Base-by-base conservation (phyloP, 2,113 vertebrate genomes). In the Micronisus gabar region DNA sequence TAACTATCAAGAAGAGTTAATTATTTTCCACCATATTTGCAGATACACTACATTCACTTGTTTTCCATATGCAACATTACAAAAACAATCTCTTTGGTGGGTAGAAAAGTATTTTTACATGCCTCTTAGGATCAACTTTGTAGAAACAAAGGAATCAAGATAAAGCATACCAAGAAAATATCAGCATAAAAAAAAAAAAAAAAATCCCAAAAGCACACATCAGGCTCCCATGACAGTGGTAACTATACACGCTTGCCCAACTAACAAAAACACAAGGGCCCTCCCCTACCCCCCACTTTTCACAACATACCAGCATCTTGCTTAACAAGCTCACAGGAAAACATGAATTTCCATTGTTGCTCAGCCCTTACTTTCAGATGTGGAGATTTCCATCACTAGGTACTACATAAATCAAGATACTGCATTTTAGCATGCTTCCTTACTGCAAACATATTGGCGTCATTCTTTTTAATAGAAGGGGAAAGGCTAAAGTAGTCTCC, bases 71-170 rank as follows among this genome's bases (percentile, higher is more conserved):
- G 55, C 36, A 86, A 47, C 2, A 6, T 34, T 75, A 83, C 27
- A 47, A 65, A 89, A 82, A 36, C n/a, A 43, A 68, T 55, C 58
- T 63, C 45, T 81, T 91, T 41, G 7, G 68, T 83, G 63, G 45
- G 30, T 48, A 58, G 67, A 81, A 94, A 96, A 70, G 45, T 63
- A 34, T 72, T 93, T 92, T 62, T 13, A 59, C 21, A 36, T 9
- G 43, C 9, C 19, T 22, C 15, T 21, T 67, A 47, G n/a, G 52
- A 94, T 92, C 43, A 86, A 55, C 68, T 87, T 71, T 50, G 15
- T 93, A 70, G 59, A 86, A 96, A 92, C 43, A 95, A 95, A 95
- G 50, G 36, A 95, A 70, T 20, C 6, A n/a, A 82, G 84, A 95
- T 48, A 89, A 80, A 85, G 62, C 34, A 81, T 50, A 66, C 18